Evolutionary conservation across 2,113 vertebrate species (phyloP), one percentile per base, ranked within the genome.

Genomic region (Aspiorhynchus laticeps): DNA sequence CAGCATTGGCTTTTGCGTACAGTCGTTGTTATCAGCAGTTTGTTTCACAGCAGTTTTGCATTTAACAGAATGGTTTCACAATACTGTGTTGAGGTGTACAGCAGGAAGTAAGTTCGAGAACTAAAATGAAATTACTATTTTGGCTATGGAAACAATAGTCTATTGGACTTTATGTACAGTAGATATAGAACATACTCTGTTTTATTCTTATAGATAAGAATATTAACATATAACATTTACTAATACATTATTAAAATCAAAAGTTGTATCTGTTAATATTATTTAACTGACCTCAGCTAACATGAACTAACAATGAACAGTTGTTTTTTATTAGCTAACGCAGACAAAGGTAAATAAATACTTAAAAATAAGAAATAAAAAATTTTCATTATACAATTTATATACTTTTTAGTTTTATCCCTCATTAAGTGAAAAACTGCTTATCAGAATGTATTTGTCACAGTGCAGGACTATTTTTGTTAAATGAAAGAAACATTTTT

Each of bases 1-100:
- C 89, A 91, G 92, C 92, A 53, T 73, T 91, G 56, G 63, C 51
- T 12, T 85, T 51, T 76, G 33, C 85, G 19, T 69, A 77, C 17
- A 19, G 21, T 63, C 1, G 17, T 10, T 43, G 41, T 46, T 73
- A 77, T 74, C 56, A 53, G 69, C 71, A 78, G 53, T 36, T 33
- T n/a, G 33, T 6, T 59, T 8, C 48, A 84, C 82, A 26, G 21
- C 65, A 56, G 67, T 56, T 83, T 83, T 51, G 28, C 65, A 83
- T 83, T 31, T 51, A 71, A 73, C 31, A 38, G 31, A 74, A 53
- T 3, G 67, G 28, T 31, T 33, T 41, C 7, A 26, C 15, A 48
- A 48, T 46, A 46, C 63, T 51, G 26, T 46, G 15, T 28, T 53
- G 46, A 82, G 21, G 38, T 46, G 17, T 31, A 11, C 21, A 38